Conservation (phyloP, 2,113 vertebrate genomes). For the Oryctolagus cuniculus region mOryCun1.1 NC_091435.1:130117501-130118000, state of each 20-base stretch:
- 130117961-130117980: background rate
- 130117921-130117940: background rate
- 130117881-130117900: no score
- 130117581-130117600: background rate
- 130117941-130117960: background rate
- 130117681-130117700: background rate
- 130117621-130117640: no score
- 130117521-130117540: background rate
- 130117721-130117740: background rate
- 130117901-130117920: background rate
- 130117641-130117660: background rate
- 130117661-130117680: background rate
- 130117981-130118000: background rate
- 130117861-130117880: background rate
- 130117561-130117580: rapidly evolving
- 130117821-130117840: background rate
- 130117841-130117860: background rate
- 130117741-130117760: background rate
- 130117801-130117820: no score
- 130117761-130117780: background rate
- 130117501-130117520: background rate
- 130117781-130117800: no score
- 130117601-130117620: background rate
- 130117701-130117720: background rate
- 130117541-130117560: background rate